Percentiles rank a stretch among this genome's conserved stretches.
These are phyloP conservation scores for Acinonyx jubatus DNA, from an alignment of 2,113 vertebrate genomes.

Conservation along the genomic window DNA sequence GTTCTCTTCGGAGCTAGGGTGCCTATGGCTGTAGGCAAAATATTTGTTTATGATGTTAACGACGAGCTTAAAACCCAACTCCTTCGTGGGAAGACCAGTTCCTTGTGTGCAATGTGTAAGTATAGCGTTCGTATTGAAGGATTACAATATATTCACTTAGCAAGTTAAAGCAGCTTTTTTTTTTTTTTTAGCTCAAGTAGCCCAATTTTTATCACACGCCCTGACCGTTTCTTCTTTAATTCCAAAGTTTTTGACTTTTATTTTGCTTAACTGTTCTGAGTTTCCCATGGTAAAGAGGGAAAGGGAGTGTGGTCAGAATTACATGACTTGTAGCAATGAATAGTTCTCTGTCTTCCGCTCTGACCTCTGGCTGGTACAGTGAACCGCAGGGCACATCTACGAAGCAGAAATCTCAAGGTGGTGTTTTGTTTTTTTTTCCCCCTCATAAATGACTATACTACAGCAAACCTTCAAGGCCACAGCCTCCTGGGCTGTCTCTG, in stretches of 20 bases:
- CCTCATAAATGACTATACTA: neutral
- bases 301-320: neutral
- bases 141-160: neutral
- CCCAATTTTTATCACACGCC: neutral
- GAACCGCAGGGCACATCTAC: neutral
- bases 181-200: neutral
- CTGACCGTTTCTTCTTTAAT: neutral
- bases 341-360: neutral
- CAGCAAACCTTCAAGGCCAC: neutral
- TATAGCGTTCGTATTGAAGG: neutral
- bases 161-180: neutral
- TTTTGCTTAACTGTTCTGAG: neutral
- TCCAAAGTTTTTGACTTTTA: neutral
- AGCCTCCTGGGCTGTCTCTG: neutral
- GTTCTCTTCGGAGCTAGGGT: neutral
- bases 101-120: neutral
- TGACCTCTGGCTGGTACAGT: neutral
- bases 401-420: neutral
- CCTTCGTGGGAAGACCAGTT: neutral
- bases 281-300: neutral
- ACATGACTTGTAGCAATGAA: neutral
- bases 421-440: neutral
- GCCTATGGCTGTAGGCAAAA: neutral
- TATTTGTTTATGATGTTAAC: neutral
- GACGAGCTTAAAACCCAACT: neutral